Percentiles rank a stretch among this genome's conserved stretches.
phyloP scores from a whole-genome alignment of 2,888 invertebrate species.

The Papilio protenor region DNA sequence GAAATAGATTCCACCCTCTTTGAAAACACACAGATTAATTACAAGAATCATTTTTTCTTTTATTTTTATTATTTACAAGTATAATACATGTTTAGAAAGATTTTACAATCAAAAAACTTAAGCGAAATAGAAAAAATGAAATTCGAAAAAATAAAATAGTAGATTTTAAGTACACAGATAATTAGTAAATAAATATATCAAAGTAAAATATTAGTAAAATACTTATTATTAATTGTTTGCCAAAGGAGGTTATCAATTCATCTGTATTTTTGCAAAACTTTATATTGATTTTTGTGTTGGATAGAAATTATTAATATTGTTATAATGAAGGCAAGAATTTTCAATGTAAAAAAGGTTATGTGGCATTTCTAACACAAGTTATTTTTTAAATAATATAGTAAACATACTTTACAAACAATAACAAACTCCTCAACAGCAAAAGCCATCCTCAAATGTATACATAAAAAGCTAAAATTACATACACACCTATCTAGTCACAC shows the following conservation, averaged over 20 bases:
- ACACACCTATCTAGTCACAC: too few relatives aligned
- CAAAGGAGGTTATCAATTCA: too few relatives aligned
- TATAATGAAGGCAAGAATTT: background rate
- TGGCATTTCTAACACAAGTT: background rate
- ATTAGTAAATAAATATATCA: background rate
- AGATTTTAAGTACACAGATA: background rate
- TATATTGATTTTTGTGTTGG: background rate
- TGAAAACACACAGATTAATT: background rate
- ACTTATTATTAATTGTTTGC: background rate
- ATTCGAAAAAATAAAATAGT: background rate
- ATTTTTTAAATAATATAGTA: background rate
- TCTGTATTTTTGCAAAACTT: too few relatives aligned
- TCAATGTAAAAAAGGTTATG: background rate
- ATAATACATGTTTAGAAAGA: conserved; percentile 7
- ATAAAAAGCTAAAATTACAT: too few relatives aligned
- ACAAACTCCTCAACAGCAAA: too few relatives aligned
- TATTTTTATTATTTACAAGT: background rate
- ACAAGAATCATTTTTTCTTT: background rate
- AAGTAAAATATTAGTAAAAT: background rate
- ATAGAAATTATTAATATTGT: background rate
- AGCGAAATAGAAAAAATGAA: background rate
- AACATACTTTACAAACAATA: too few relatives aligned
- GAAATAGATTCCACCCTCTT: conserved; percentile 8
- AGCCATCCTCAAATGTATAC: too few relatives aligned
- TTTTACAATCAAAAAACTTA: background rate